These are phyloP conservation scores for Drosophila melanogaster DNA, from an alignment of 1,140 invertebrate species.

Conservation along the genomic window DNA sequence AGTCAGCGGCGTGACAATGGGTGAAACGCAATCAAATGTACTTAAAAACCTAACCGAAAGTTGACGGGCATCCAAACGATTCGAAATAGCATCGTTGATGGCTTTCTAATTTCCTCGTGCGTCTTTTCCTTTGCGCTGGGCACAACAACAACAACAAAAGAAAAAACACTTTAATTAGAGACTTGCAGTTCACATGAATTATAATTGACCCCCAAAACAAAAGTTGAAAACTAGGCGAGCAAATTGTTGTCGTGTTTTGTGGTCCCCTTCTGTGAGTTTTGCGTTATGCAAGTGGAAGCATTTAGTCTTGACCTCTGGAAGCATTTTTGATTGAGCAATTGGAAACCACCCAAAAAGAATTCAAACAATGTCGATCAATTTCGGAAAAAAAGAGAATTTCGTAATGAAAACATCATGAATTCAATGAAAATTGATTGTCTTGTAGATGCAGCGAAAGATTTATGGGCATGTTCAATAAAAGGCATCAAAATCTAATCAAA, in stretches of 20 bases:
- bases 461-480: slow-evolving; percentile 11
- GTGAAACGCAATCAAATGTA: slow-evolving; percentile 51
- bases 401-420: background rate
- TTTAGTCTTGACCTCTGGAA: slow-evolving; percentile 25
- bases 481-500: background rate
- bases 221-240: slow-evolving; percentile 5
- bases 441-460: slow-evolving; percentile 1
- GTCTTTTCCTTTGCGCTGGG: background rate
- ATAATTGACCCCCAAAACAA: slow-evolving; percentile 51
- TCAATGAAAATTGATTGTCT: slow-evolving; percentile 14
- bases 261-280: slow-evolving; percentile 1
- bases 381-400: slow-evolving; percentile 8
- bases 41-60: slow-evolving; percentile 38
- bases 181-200: slow-evolving; percentile 40
- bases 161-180: slow-evolving; percentile 43
- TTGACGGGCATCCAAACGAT: slow-evolving; percentile 30
- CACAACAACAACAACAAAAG: background rate
- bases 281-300: slow-evolving; percentile 31
- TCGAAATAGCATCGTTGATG: slow-evolving; percentile 41
- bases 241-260: slow-evolving; percentile 15
- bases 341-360: slow-evolving; percentile 2
- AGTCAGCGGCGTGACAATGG: slow-evolving; percentile 38
- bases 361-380: slow-evolving; percentile 23
- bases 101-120: slow-evolving; percentile 55
- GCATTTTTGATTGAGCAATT: slow-evolving; percentile 38